Conservation (phyloP, 2,113 vertebrate genomes). For the Meles meles region DNA sequence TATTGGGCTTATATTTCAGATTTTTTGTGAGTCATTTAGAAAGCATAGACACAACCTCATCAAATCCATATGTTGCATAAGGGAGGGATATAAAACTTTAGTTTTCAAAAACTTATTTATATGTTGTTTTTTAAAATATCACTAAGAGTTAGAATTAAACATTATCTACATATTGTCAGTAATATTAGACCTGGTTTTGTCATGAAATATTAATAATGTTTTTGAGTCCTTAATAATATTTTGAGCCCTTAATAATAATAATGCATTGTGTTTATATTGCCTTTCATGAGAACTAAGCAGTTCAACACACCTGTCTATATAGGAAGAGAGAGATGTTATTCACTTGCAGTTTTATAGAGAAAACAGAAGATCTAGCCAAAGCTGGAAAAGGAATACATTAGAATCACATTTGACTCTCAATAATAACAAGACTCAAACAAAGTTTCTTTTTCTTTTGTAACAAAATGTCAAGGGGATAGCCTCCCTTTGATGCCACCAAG, state of each 20-base stretch:
- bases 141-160: background rate
- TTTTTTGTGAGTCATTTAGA: constrained; percentile 55
- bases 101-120: background rate
- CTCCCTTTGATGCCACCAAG: background rate
- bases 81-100: constrained; percentile 37
- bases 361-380: background rate
- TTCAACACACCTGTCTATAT: background rate
- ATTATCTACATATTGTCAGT: background rate
- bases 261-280: background rate
- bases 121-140: background rate
- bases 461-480: background rate
- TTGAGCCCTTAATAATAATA: background rate
- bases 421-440: background rate
- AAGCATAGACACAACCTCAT: constrained; percentile 41
- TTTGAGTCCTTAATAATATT: background rate
- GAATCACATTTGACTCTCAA: background rate
- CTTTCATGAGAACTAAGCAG: background rate
- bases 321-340: background rate
- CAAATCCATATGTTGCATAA: background rate
- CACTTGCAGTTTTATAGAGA: background rate
- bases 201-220: background rate
- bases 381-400: background rate
- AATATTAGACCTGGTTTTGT: background rate
- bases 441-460: background rate
- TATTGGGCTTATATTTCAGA: constrained; percentile 59